Evolutionary conservation across 2,888 invertebrate genomes (phyloP).

Genomic region (Plagodis pulveraria): DNA sequence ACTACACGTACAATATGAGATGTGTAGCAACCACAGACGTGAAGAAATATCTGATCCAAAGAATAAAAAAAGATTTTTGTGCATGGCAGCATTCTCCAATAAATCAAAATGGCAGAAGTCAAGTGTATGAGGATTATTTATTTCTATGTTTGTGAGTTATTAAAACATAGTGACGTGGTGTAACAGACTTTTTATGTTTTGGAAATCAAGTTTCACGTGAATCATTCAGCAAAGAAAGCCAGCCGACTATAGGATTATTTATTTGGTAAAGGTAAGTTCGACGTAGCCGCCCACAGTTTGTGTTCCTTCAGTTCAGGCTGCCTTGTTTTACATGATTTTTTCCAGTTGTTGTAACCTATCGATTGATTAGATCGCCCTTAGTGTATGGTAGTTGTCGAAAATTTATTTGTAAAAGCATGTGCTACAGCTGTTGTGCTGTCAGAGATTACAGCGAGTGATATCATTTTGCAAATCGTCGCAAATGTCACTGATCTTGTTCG

Average conservation of each 20-base stretch:
- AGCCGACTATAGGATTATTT: slow-evolving; percentile 14
- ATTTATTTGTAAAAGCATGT: slow-evolving; percentile 10
- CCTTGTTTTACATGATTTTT: slow-evolving; percentile 60
- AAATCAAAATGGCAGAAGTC: slow-evolving; percentile 75
- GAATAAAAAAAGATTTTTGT: too few species aligned
- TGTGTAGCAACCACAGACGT: too few species aligned
- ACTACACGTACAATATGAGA: too few species aligned
- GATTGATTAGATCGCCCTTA: slow-evolving; percentile 27
- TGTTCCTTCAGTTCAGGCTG: slow-evolving; percentile 60
- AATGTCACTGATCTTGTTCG: slow-evolving; percentile 55
- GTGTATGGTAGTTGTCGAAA: slow-evolving; percentile 5
- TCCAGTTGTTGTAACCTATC: slow-evolving; percentile 39
- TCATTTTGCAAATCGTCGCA: slow-evolving; percentile 44
- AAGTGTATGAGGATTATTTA: slow-evolving; percentile 49
- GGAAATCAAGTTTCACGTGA: slow-evolving; percentile 35
- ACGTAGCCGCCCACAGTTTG: slow-evolving; percentile 68
- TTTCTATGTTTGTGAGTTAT: slow-evolving; percentile 59
- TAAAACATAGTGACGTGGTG: slow-evolving; percentile 74
- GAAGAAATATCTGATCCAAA: too few species aligned
- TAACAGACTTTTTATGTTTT: slow-evolving; percentile 63
- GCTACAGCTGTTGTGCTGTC: slow-evolving; percentile 27
- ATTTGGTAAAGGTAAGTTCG: slow-evolving; percentile 62
- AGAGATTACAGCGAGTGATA: slow-evolving; percentile 44
- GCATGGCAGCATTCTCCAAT: slow-evolving; percentile 46
- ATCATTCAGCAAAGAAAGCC: slow-evolving; percentile 4